Evolutionary conservation across 2,888 invertebrate species (phyloP), one percentile per base, ranked within the genome.

Genomic region (Falcaria lacertinaria): DNA sequence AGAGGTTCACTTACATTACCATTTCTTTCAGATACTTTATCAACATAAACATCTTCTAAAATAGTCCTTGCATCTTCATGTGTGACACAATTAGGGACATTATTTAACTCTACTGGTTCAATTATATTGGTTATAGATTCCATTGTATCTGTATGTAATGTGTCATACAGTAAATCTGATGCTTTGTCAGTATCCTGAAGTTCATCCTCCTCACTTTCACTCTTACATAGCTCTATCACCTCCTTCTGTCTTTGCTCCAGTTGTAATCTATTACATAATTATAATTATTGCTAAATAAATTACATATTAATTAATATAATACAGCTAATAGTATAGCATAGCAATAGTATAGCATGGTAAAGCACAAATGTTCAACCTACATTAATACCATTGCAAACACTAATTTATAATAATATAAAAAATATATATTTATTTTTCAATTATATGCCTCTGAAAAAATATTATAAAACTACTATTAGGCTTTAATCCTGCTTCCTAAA

Each of bases 171-270:
- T 3, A 15, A 25, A 8, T 14, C 8, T 0, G 14, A 19, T 15
- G 14, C 13, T 4, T 37, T 11, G 15, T 48, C 38, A 11, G 16
- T 43, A 34, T 48, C 35, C 38, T 19, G 45, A 15, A 52, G 60
- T 36, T 57, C 91, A 11, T 90, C 89, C 50, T 92, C 92, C 52
- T 92, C 92, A 47, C 91, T 91, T 47, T 94, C 94, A 55, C 94
- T 94, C 80, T 94, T 94, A 60, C 94, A 96, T 64, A 96, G 92
- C 60, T 92, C 90, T 60, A 93, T 91, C 41, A 94, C 92, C 78
- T 94, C 93, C 69, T 93, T 93, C 60, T 94, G 93, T 41, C 94
- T 91, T 63, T 94, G 91, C 65, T 94, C 91, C 54, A 95, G 81
- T 42, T 91, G 89, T 75, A 92, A 89, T 0, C 94, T 95, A 57